phyloP scores from a whole-genome alignment of 2,888 invertebrate genomes.

The Galeruca laticollis region DNA sequence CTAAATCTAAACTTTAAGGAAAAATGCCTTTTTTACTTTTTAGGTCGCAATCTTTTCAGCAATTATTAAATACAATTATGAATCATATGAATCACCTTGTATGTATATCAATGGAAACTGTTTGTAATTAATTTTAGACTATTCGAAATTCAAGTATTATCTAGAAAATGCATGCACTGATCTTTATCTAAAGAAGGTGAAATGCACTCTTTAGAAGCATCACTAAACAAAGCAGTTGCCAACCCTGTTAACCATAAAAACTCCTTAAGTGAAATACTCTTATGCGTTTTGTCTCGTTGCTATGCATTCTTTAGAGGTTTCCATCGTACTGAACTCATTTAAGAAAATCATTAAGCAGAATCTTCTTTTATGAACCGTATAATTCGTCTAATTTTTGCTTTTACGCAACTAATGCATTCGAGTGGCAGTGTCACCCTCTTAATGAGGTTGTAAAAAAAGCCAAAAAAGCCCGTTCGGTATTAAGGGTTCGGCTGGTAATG shows the following conservation, averaged over 20 bases:
- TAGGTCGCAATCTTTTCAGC: too few species aligned
- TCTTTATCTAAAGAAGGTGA: neutral
- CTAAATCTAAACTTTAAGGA: too few species aligned
- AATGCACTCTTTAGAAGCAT: neutral
- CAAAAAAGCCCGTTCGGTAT: constrained; percentile 42
- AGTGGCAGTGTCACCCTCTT: constrained; percentile 48
- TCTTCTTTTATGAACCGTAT: constrained; percentile 43
- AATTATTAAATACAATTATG: too few species aligned
- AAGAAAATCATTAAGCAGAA: constrained; percentile 39
- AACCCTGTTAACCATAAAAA: constrained; percentile 28
- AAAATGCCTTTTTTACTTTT: too few species aligned
- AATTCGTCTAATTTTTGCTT: constrained; percentile 43
- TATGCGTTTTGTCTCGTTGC: constrained; percentile 26
- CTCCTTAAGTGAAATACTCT: constrained; percentile 31
- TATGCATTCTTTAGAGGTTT: constrained; percentile 27
- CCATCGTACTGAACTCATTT: constrained; percentile 33
- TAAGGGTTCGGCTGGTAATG: constrained; percentile 50
- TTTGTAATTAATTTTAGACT: too few species aligned
- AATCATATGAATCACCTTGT: too few species aligned
- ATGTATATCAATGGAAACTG: too few species aligned
- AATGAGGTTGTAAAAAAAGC: constrained; percentile 44
- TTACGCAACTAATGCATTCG: constrained; percentile 45
- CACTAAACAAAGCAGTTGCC: constrained; percentile 5
- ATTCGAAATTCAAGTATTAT: too few species aligned
- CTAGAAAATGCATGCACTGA: too few species aligned